Percentiles rank a stretch among this genome's conserved stretches.
phyloP scores from a whole-genome alignment of 2,888 invertebrate genomes.

The Ophion obscuratus region DNA sequence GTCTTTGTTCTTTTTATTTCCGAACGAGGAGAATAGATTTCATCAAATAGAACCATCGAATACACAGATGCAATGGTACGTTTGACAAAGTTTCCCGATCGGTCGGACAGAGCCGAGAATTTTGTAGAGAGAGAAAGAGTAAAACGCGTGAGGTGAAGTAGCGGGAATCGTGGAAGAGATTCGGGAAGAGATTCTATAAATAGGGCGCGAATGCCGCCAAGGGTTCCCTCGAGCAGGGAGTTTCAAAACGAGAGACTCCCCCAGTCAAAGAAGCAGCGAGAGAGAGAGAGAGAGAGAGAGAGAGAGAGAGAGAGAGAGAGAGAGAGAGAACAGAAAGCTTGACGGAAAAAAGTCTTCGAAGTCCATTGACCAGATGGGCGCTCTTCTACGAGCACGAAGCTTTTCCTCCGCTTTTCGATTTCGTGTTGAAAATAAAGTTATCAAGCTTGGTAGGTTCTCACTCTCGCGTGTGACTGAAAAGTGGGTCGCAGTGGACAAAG shows the following conservation, averaged over 20 bases:
- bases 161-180: neutral
- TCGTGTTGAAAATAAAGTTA: too few relatives aligned
- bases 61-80: too few relatives aligned
- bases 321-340: slow-evolving; percentile 45
- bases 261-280: slow-evolving; percentile 54
- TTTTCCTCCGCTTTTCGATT: slow-evolving; percentile 5
- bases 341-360: slow-evolving; percentile 68
- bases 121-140: too few relatives aligned
- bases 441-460: slow-evolving; percentile 4
- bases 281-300: slow-evolving; percentile 34
- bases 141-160: neutral
- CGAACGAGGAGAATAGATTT: too few relatives aligned
- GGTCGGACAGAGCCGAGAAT: too few relatives aligned
- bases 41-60: too few relatives aligned
- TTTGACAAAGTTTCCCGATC: too few relatives aligned
- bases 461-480: neutral
- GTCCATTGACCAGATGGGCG: slow-evolving; percentile 80
- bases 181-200: neutral
- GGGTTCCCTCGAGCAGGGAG: too few relatives aligned
- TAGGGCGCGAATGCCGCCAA: neutral
- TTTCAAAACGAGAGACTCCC: too few relatives aligned
- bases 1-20: too few relatives aligned
- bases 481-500: neutral
- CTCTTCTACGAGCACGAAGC: slow-evolving; percentile 5
- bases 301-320: slow-evolving; percentile 30